phyloP scores from a whole-genome alignment of 1,140 invertebrate species.

The Hylaeus anthracinus region DNA sequence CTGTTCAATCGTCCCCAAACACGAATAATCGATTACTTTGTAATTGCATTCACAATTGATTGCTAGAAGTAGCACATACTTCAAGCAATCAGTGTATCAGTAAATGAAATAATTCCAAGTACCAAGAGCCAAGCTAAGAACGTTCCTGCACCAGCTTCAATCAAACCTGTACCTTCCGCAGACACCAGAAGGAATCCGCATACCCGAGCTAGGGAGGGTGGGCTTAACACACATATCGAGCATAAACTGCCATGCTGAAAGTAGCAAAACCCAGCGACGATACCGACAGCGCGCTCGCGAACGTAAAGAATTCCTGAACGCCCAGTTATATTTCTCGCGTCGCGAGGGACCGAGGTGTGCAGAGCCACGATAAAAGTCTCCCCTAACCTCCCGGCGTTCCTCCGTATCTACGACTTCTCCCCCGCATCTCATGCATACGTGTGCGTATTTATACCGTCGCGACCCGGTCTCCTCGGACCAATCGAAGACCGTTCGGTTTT shows the following conservation, averaged over 20 bases:
- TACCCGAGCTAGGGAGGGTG: too few relatives aligned
- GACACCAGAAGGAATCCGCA: too few relatives aligned
- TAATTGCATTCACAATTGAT: too few relatives aligned
- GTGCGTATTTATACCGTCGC: not conserved
- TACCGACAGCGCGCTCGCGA: not conserved
- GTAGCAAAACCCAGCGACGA: not conserved
- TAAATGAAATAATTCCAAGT: too few relatives aligned
- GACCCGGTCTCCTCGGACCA: not conserved
- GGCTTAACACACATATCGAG: constrained; percentile 2
- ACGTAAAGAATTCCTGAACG: constrained; percentile 39
- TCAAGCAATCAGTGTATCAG: too few relatives aligned
- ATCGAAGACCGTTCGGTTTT: not conserved
- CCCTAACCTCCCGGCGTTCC: not conserved
- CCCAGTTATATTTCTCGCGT: constrained; percentile 38
- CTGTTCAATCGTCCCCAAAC: too few relatives aligned
- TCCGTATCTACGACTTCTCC: not conserved
- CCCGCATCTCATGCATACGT: not conserved
- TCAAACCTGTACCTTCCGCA: too few relatives aligned
- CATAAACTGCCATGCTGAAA: constrained; percentile 1
- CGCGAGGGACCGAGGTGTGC: constrained; percentile 32
- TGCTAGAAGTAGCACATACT: too few relatives aligned
- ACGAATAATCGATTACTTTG: too few relatives aligned
- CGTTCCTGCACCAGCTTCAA: too few relatives aligned
- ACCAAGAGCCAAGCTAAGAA: too few relatives aligned
- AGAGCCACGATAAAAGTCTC: constrained; percentile 35